Evolutionary conservation across 2,113 vertebrate genomes (phyloP), one percentile per base, ranked within the genome.

Genomic region (Colossoma macropomum): DNA sequence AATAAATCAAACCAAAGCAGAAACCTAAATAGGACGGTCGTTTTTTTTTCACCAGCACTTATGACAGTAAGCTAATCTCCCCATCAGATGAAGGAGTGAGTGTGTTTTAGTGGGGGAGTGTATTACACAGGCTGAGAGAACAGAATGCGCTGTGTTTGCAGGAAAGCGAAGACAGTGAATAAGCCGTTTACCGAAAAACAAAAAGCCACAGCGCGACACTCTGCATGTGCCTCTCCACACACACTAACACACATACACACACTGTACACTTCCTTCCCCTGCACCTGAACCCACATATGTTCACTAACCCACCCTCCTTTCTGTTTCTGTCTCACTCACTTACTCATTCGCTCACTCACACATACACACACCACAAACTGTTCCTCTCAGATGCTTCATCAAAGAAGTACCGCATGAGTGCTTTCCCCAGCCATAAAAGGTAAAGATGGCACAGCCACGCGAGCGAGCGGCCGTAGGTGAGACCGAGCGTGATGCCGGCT

Each of bases 241-340:
- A 65, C 62, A 65, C 28, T 28, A 17, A 79, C 19, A 59, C 52
- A 50, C 75, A 52, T 0, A 56, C 60, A 21, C n/a, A 70, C 30
- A 71, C 69, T 73, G 76, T 54, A 75, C 73, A 48, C 77, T 86
- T 83, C 85, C 85, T 86, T 76, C 80, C 80, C 76, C 63, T 66
- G 68, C 71, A 65, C 54, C 76, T 79, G 69, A 86, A 86, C 69
- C 85, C 85, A 71, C 77, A 76, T 27, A 27, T 21, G 56, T 32
- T 66, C 72, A 82, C 60, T 59, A 74, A 75, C 71, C 76, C 70
- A 70, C 19, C 21, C 65, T 15, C 17, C 45, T 83, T 45, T 71
- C 41, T 69, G 62, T 79, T 77, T 45, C 56, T 63, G 28, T 79
- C 52, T 79, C 50, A 79, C 28, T 69, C 59, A 66, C 59, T 13